These are phyloP conservation scores for Mechanitis messenoides DNA, from an alignment of 2,888 invertebrate species.

Conservation along the genomic window DNA sequence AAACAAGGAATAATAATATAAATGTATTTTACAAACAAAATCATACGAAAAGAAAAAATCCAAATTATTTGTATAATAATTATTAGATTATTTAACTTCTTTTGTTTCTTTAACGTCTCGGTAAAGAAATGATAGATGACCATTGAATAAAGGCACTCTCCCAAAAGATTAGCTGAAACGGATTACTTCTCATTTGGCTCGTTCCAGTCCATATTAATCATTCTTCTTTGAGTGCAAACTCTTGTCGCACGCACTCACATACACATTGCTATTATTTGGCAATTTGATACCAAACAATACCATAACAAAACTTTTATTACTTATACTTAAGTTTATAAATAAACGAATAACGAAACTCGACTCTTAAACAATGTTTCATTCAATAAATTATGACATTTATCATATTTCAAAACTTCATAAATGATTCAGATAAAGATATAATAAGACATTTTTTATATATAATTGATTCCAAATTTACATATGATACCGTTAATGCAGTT, in stretches of 20 bases:
- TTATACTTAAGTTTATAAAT: neutral
- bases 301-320: constrained; percentile 12
- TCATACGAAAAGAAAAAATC: no score
- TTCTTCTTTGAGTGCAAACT: constrained; percentile 63
- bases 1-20: no score
- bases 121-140: constrained; percentile 42
- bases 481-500: no score
- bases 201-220: constrained; percentile 54
- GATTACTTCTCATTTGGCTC: constrained; percentile 31
- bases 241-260: constrained; percentile 43
- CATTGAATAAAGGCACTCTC: constrained; percentile 46
- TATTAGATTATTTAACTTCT: constrained; percentile 3
- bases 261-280: constrained; percentile 23
- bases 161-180: constrained; percentile 27
- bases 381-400: no score
- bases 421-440: no score
- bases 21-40: no score
- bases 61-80: neutral
- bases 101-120: neutral
- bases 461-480: no score
- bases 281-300: constrained; percentile 16
- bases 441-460: no score
- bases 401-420: no score
- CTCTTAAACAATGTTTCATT: no score
- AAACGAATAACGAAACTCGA: no score